Base-by-base conservation (phyloP, 2,797 vertebrate species). In the Taenioides sp. region DNA sequence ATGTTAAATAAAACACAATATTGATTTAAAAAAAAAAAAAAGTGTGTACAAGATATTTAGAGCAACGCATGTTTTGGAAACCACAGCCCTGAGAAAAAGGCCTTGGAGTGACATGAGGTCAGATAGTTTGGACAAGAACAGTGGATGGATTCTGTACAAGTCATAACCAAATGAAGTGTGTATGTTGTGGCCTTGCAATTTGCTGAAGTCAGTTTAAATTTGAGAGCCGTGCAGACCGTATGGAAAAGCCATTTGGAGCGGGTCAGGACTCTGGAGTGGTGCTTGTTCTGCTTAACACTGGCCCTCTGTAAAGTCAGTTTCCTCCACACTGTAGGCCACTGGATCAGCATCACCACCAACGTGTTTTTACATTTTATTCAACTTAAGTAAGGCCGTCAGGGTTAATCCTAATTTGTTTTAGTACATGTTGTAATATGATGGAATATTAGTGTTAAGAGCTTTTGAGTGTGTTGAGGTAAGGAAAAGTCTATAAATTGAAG, bases 171-270 rank as follows among this genome's bases (percentile, higher is more conserved):
- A 49, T 47, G 37, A 65, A 47, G 63, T 25, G 37, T 43, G 25
- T 27, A 20, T 22, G 61, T 47, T 17, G 40, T 47, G 62, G 62
- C 37, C 12, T 22, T 17, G 40, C 71, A 70, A 80, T 74, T 22
- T 34, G 49, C 79, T 77, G 82, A 74, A 7, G 64, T 87, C 73
- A 78, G 71, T 76, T 65, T 80, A 72, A 85, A 78, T 80, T 70
- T 22, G 66, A 83, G 50, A 71, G 80, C 85, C 74, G 78, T 81
- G 14, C 83, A 77, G 57, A 60, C 85, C 92, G 92, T 88, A 91
- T 93, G 92, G 92, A 91, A 93, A 92, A 89, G 70, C 52, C 65
- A 91, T 92, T 88, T 73, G 70, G 74, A 78, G 81, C 76, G 75
- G 81, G 80, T 81, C 76, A 67, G 72, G 4, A 47, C 43, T 47